Base-by-base conservation (phyloP, 2,797 vertebrate species). In the Acipenser transmontanus region DNA sequence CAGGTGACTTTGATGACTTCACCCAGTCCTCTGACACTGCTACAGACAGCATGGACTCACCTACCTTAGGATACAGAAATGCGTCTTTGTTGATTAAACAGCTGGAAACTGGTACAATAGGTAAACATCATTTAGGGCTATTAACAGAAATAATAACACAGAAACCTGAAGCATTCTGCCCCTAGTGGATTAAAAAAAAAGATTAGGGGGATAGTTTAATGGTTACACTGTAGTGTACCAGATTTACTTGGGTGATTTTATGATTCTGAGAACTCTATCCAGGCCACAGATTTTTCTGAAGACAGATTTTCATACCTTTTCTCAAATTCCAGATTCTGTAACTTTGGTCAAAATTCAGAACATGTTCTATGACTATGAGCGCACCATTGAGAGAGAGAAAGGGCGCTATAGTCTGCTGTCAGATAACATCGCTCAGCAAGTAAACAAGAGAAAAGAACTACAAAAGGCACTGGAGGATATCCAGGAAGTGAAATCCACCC, bases 351-450 rank as follows among this genome's bases (percentile, higher is more conserved):
- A 96, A 87, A 88, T 98, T 61, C 93, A 93, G 70, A 93, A 93
- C 77, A 87, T 93, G 76, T 81, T 98, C 79, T 92, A 94, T 61
- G 91, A 94, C 66, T 95, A 96, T 66, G 93, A 95, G 76, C 90
- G 87, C 72, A 85, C 86, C 73, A 88, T 96, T 82, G 90, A 95
- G 81, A 85, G 75, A 75, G 89, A 89, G 70, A 89, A 85, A 68
- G 88, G 82, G 64, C 87, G 88, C 8, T 91, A 89, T 68, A 73
- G 77, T 1, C 84, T 89, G 7, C 79, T 95, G 71, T 52, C 72
- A 0, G 84, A 84, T 77, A 92, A 96, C 84, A 84, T 91, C 65
- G 89, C 72, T 76, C 92, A 89, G 79, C 20, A 94, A 73, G 84
- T 93, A 81, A 84, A 80, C 64, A 92, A 95, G 66, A 82, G 84